Evolutionary conservation across 1,140 invertebrate genomes (phyloP), one percentile per base, ranked within the genome.

Genomic region (Lepidotrigona ventralis): DNA sequence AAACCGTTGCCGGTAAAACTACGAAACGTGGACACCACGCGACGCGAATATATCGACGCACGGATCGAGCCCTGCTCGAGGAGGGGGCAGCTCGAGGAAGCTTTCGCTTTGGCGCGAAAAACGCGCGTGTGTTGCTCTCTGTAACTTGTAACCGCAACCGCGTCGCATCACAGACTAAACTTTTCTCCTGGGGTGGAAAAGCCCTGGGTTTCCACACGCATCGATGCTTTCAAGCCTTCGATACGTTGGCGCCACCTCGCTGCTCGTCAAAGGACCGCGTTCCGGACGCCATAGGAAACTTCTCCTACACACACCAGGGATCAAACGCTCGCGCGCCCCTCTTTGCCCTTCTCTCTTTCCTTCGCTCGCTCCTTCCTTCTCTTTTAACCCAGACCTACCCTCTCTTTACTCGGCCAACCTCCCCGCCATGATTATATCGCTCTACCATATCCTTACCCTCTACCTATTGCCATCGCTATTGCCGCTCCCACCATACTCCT

Each of bases 221-320:
- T 85, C 86, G 79, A 79, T 85, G 78, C 86, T 88, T 90, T 79
- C 74, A 78, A 82, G 83, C 84, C 86, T 90, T 90, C 86, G 87
- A 90, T 81, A 89, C 91, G 82, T 91, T 93, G 90, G 92, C 92
- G 92, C 92, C 92, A 93, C 92, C 91, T 93, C 90, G 90, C 74
- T 69, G 79, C 72, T 54, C 78, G 63, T 17, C 53, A 73, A 88
- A 88, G 83, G 79, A 88, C 69, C 11, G 8, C 11, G 8, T 79
- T 79, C 29, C 75, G 78, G 39, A 63, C 56, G n/a, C 53, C 54
- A 60, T 54, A 19, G 51, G 17, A 69, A 79, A 69, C 23, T 46
- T 72, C 81, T 71, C 66, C 69, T 83, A 78, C 33, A 33, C 81
- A 69, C 81, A 79, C 51, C 54, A 69, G 39, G 39, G 79, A 80